Base-by-base conservation (phyloP, 2,888 invertebrate species). In the Craniophora ligustri region DNA sequence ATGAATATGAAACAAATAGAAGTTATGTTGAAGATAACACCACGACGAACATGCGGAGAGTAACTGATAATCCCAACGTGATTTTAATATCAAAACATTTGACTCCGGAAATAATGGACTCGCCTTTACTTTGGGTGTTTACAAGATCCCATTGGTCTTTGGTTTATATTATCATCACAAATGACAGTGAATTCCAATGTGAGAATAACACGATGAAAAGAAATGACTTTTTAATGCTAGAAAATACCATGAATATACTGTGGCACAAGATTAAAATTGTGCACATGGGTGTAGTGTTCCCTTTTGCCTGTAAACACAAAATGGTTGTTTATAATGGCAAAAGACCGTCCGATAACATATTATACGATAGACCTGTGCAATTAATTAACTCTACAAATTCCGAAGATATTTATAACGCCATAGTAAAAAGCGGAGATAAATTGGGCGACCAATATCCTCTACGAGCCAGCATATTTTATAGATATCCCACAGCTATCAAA, bases 401-500 rank as follows among this genome's bases (percentile, higher is more conserved):
- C 1, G 28, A 61, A 3, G 54, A 72, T 7, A 13, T 78, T 42
- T 26, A 13, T 5, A 8, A 3, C 7, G 45, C 44, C 8, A 45
- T 78, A 34, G 45, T 15, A n/a, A 58, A 60, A 23, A 69, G 59
- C 16, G 55, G 54, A 13, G 28, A 42, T n/a, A 46, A 41, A 2
- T 65, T 86, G 5, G 67, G 79, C 3, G 45, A 67, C 23, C 70
- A 72, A 2, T 88, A 82, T 66, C 87, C 87, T 2, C 32, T 88
- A 2, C 67, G 67, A 19, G 76, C 71, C 1, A 79, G 70, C 31
- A 77, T 88, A 34, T 87, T 86, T 35, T 0, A 69, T 3, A 75
- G 86, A 68, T 79, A 82, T 51, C 87, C 88, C 1, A 87, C 88
- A 5, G 70, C 85, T 11, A 79, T 86, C 15, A 63, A 7, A 10